A percentile compares a stretch with the other conserved stretches of the same genome.
Evolutionary conservation across 2,797 vertebrate species (phyloP).

Genomic region (Poecilia wingei): DNA sequence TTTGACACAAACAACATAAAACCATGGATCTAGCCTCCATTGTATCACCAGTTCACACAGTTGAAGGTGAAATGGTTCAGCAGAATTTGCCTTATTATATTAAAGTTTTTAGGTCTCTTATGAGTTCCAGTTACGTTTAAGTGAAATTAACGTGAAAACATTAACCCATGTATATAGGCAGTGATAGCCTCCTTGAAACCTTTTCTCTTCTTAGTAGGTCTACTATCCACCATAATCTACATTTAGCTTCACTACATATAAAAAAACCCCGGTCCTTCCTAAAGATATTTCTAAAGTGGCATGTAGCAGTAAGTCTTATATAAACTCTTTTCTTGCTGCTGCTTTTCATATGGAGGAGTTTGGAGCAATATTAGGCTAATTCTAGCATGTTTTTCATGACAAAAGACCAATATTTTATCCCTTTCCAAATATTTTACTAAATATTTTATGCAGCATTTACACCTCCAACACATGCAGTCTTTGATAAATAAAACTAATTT

Average conservation of each 20-base stretch:
- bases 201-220: background rate
- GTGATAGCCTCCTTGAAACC: background rate
- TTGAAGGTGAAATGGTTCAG: background rate
- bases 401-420: background rate
- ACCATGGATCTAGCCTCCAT: background rate
- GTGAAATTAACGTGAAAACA: background rate
- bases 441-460: background rate
- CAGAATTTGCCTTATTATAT: background rate
- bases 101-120: background rate
- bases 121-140: background rate
- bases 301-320: background rate
- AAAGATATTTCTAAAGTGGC: background rate
- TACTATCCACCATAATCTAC: background rate
- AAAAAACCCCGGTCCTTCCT: background rate
- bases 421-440: background rate
- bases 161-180: background rate
- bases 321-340: background rate
- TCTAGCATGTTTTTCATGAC: background rate
- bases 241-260: background rate
- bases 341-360: background rate
- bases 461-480: background rate
- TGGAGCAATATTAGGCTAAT: background rate
- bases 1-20: background rate
- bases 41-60: background rate
- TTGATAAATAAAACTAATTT: background rate